Evolutionary conservation across 2,888 invertebrate genomes (phyloP).

Genomic region (Herminia tarsipennalis): DNA sequence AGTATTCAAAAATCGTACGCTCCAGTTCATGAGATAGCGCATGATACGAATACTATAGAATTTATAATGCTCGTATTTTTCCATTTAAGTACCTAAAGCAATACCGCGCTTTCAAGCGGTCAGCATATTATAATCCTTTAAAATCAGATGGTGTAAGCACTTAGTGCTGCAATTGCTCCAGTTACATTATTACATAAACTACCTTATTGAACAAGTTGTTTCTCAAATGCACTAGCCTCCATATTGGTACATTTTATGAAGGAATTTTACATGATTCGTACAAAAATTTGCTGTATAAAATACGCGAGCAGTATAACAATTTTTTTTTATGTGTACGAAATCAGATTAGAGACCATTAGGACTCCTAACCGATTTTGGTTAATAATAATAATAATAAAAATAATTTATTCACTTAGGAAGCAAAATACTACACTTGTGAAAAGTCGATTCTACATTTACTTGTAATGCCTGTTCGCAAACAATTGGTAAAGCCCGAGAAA

Average conservation of each 20-base stretch:
- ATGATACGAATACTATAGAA: not conserved
- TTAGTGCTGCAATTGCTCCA: conserved; percentile 62
- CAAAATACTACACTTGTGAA: too few relatives aligned
- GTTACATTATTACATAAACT: conserved; percentile 67
- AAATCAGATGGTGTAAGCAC: conserved; percentile 32
- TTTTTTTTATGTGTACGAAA: not conserved
- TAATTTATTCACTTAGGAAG: too few relatives aligned
- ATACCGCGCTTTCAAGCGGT: conserved; percentile 1
- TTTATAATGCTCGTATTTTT: not conserved
- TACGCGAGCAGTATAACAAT: not conserved
- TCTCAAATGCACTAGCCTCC: conserved; percentile 31
- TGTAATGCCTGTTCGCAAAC: too few relatives aligned
- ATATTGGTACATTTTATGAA: conserved; percentile 12
- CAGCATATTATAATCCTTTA: conserved; percentile 21
- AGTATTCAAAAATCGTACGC: conserved; percentile 6
- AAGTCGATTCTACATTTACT: too few relatives aligned
- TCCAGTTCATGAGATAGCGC: not conserved
- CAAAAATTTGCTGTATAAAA: conserved; percentile 1
- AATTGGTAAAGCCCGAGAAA: too few relatives aligned
- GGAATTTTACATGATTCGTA: conserved; percentile 10
- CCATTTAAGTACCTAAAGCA: not conserved
- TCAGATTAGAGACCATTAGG: too few relatives aligned
- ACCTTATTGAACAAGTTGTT: conserved; percentile 63
- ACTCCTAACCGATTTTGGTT: too few relatives aligned
- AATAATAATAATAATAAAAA: too few relatives aligned